phyloP scores from a whole-genome alignment of 2,113 vertebrate species.

The Brachypodius melanocephalos region DNA sequence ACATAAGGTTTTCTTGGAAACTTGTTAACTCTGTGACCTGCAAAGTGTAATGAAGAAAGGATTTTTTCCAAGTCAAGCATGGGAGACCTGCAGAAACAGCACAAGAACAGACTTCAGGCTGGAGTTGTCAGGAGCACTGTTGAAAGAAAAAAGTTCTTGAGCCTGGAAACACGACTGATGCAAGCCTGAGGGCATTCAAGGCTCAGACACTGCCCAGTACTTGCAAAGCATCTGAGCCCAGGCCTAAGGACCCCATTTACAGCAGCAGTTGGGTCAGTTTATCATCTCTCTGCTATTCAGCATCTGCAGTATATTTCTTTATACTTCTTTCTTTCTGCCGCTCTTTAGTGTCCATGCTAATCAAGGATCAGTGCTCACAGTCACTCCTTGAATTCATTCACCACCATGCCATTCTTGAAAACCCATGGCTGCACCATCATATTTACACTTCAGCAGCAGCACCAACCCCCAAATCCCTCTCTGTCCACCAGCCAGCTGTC shows the following conservation, averaged over 20 bases:
- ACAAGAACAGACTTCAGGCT: background rate
- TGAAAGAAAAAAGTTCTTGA: background rate
- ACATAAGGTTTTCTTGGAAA: background rate
- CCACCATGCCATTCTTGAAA: background rate
- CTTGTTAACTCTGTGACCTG: background rate
- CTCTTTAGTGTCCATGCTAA: background rate
- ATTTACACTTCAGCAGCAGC: background rate
- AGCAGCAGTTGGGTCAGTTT: background rate
- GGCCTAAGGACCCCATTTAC: background rate
- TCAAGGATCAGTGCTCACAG: background rate
- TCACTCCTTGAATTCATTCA: background rate
- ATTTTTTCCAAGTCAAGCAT: background rate
- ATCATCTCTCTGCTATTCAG: background rate
- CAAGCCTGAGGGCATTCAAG: background rate
- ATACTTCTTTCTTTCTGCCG: background rate
- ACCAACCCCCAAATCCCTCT: background rate
- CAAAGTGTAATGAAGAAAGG: background rate
- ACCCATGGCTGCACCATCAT: background rate
- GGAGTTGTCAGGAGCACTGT: background rate
- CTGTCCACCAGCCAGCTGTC: background rate
- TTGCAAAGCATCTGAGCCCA: background rate
- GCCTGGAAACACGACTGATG: background rate
- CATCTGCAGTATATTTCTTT: background rate
- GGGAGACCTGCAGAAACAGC: background rate
- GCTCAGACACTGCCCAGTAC: background rate